These are phyloP conservation scores for Acipenser ruthenus DNA, from an alignment of 2,797 vertebrate species.

Conservation along the genomic window DNA sequence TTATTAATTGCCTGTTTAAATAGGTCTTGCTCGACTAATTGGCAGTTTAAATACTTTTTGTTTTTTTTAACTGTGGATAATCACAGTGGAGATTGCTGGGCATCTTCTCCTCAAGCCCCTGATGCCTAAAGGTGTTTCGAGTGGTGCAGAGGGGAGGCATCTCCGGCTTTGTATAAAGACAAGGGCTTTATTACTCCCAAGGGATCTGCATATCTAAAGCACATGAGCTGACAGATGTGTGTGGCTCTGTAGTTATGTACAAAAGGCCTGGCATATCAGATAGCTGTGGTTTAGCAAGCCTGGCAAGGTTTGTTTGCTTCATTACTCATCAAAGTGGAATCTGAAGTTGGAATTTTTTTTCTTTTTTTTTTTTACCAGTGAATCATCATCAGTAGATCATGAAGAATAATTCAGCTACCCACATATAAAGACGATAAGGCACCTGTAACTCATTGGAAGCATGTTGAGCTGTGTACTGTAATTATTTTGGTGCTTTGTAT, in stretches of 20 bases:
- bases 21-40: conserved; percentile 35
- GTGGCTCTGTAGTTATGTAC: conserved; percentile 28
- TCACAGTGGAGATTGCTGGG: conserved; percentile 7
- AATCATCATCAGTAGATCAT: conserved; percentile 1
- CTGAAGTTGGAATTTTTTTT: background rate
- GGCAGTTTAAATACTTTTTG: conserved; percentile 25
- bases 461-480: too few species aligned
- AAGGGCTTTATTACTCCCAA: conserved; percentile 28
- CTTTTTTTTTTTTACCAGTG: background rate
- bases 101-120: conserved; percentile 18
- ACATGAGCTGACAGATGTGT: conserved; percentile 26
- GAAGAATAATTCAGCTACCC: background rate
- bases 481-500: too few species aligned
- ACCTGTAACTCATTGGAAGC: too few species aligned
- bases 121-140: conserved; percentile 22
- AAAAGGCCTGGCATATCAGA: conserved; percentile 33
- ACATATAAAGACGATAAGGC: too few species aligned
- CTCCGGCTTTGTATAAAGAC: conserved; percentile 19
- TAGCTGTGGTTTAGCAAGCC: conserved; percentile 17
- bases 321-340: background rate
- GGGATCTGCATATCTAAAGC: conserved; percentile 23
- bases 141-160: conserved; percentile 9
- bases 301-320: background rate
- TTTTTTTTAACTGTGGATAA: conserved; percentile 14
- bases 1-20: conserved; percentile 25